Conservation (phyloP, 2,113 vertebrate genomes). For the Polypterus bichir region DNA sequence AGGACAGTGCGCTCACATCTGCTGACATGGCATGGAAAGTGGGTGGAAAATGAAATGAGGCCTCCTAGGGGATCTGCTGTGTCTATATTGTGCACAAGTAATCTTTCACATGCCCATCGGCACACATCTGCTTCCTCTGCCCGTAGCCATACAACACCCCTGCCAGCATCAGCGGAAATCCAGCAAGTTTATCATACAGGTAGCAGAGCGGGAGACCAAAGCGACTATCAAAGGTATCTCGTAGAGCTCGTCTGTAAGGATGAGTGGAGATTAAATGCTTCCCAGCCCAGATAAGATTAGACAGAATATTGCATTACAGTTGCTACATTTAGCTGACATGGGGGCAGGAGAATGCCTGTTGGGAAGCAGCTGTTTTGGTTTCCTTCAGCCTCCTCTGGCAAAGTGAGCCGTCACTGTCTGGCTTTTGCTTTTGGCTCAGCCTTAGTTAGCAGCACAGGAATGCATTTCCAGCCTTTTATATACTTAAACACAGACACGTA, state of each 20-base stretch:
- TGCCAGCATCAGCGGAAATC: slow-evolving; percentile 16
- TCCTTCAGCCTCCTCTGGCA: slow-evolving; percentile 11
- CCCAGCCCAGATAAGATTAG: slow-evolving; percentile 21
- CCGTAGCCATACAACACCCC: slow-evolving; percentile 20
- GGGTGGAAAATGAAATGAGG: no score
- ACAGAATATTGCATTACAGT: slow-evolving; percentile 22
- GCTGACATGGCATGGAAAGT: no score
- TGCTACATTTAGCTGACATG: slow-evolving; percentile 13
- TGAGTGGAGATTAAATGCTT: slow-evolving; percentile 26
- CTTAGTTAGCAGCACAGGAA: slow-evolving; percentile 15
- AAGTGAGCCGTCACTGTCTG: slow-evolving; percentile 3
- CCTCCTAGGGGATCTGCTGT: no score
- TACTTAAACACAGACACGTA: neutral
- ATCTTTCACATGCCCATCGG: neutral
- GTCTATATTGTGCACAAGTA: neutral
- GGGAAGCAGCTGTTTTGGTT: slow-evolving; percentile 22
- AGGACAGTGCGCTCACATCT: no score
- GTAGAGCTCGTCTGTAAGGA: slow-evolving; percentile 13
- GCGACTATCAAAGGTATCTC: slow-evolving; percentile 9
- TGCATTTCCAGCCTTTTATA: slow-evolving; percentile 3
- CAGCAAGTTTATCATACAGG: slow-evolving; percentile 19
- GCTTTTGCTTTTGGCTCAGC: neutral
- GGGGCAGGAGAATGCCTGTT: slow-evolving; percentile 9
- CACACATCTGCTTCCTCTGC: slow-evolving; percentile 13
- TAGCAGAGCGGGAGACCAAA: slow-evolving; percentile 11